phyloP scores from a whole-genome alignment of 2,113 vertebrate species.

The Ciconia stormi region DNA sequence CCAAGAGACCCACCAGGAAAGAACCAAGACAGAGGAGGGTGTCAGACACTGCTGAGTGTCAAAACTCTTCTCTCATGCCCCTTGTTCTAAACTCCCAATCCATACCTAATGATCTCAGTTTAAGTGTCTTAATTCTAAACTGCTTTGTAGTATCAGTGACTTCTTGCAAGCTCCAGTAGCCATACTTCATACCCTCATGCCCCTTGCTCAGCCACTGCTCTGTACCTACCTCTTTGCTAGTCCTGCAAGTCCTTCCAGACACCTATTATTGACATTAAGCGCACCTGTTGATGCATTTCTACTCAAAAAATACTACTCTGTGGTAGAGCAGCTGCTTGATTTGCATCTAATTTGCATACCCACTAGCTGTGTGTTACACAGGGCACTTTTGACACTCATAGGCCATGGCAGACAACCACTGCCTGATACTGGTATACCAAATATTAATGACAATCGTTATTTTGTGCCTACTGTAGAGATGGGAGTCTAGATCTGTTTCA shows the following conservation, averaged over 20 bases:
- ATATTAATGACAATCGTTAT: not conserved
- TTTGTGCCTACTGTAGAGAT: not conserved
- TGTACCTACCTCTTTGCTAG: not conserved
- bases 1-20: not conserved
- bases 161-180: not conserved
- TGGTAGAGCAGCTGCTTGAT: not conserved
- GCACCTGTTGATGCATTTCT: not conserved
- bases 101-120: not conserved
- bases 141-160: not conserved
- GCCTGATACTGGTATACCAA: not conserved
- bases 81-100: not conserved
- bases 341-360: not conserved
- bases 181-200: not conserved
- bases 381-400: not conserved
- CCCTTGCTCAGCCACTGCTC: not conserved
- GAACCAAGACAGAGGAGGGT: not conserved
- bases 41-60: not conserved
- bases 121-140: not conserved
- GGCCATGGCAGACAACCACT: not conserved
- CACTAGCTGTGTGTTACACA: not conserved
- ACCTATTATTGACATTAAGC: not conserved
- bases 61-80: not conserved
- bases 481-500: not conserved
- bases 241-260: not conserved
- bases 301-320: not conserved